Evolutionary conservation across 2,888 invertebrate species (phyloP), one percentile per base, ranked within the genome.

Genomic region (Brachyptera putata): DNA sequence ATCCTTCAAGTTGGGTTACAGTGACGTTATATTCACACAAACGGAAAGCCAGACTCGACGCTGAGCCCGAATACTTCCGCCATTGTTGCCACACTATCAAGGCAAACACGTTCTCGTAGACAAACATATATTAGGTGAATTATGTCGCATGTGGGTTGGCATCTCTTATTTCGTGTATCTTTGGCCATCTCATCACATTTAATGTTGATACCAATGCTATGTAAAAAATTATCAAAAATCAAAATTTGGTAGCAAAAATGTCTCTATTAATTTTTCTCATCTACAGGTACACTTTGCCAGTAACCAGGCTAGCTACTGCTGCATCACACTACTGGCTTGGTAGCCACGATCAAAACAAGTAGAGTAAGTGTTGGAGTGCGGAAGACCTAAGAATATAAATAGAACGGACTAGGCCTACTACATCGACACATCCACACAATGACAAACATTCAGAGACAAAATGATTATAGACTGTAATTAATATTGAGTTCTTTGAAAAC

Each of bases 141-240:
- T n/a, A n/a, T n/a, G n/a, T n/a, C n/a, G n/a, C n/a, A n/a, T n/a
- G n/a, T n/a, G n/a, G n/a, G n/a, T n/a, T n/a, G n/a, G n/a, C n/a
- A n/a, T n/a, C n/a, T n/a, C n/a, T n/a, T n/a, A n/a, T n/a, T n/a
- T n/a, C n/a, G n/a, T n/a, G n/a, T n/a, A n/a, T n/a, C n/a, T n/a
- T n/a, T n/a, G n/a, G n/a, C n/a, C n/a, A n/a, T n/a, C n/a, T n/a
- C n/a, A 30, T 30, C 7, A 30, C 30, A 30, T 7, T 30, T 30
- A 30, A 30, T 30, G n/a, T n/a, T n/a, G n/a, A n/a, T 11, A 30
- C 7, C 30, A 5, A 43, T 16, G 3, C 53, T 53, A 53, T 18
- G 53, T 53, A 53, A 53, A 53, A 53, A 53, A 53, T 53, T 53
- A 53, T 34, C 53, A 53, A 53, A 53, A 53, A 53, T 53, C 53